These are phyloP conservation scores for Trissolcus japonicus DNA, from an alignment of 2,888 invertebrate genomes.

Conservation along the genomic window DNA sequence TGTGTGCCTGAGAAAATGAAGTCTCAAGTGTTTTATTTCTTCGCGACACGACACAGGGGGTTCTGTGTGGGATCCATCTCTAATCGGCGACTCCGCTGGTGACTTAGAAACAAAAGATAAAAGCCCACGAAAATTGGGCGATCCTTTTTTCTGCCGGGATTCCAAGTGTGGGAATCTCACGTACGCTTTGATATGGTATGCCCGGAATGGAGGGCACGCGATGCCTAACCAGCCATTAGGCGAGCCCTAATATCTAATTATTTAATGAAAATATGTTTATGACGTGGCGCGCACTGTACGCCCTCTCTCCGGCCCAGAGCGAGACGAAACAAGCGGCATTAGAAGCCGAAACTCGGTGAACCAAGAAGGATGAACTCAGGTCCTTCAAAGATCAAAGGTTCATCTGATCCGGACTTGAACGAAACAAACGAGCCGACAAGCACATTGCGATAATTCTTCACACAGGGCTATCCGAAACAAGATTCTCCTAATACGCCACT, in stretches of 20 bases:
- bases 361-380: conserved; percentile 54
- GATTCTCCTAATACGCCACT: conserved; percentile 6
- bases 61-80: no score
- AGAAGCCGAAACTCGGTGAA: conserved; percentile 44
- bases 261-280: conserved; percentile 77
- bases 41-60: conserved; percentile 30
- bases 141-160: conserved; percentile 26
- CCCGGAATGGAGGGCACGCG: conserved; percentile 75
- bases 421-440: conserved; percentile 49
- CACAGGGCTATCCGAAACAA: conserved; percentile 56
- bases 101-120: conserved; percentile 3
- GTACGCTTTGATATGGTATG: conserved; percentile 72
- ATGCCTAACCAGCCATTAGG: conserved; percentile 74
- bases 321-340: conserved; percentile 33
- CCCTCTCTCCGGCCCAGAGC: conserved; percentile 62
- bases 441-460: conserved; percentile 24
- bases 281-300: conserved; percentile 74
- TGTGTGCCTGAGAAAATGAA: conserved; percentile 66
- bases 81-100: no score
- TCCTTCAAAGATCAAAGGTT: conserved; percentile 71
- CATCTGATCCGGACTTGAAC: conserved; percentile 60
- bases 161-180: conserved; percentile 75
- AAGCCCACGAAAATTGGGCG: conserved; percentile 22
- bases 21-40: conserved; percentile 61
- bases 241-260: conserved; percentile 75